These are phyloP conservation scores for Hippocampus barbouri DNA, from an alignment of 2,113 vertebrate genomes.

Conservation along the genomic window DNA sequence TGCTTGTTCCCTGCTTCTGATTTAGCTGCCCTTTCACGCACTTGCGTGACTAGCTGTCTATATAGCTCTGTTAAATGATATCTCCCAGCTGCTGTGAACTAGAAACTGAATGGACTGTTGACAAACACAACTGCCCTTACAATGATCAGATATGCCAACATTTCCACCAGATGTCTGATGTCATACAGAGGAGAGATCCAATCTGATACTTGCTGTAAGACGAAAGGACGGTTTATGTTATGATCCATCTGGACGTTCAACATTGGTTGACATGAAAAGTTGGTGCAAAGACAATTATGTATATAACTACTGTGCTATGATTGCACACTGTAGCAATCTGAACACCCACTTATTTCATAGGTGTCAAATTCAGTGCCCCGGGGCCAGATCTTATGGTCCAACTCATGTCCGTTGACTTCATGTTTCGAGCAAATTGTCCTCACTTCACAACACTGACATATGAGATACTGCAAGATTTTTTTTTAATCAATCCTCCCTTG, in stretches of 20 bases:
- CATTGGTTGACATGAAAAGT: too few species aligned
- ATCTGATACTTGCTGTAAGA: not conserved
- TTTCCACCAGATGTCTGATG: not conserved
- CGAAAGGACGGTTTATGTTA: not conserved
- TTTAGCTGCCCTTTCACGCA: constrained; percentile 14
- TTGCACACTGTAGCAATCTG: not conserved
- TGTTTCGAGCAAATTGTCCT: too few species aligned
- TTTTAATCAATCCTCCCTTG: too few species aligned
- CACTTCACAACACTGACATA: too few species aligned
- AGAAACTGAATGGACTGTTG: constrained; percentile 44
- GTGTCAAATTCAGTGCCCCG: too few species aligned
- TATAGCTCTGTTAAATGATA: not conserved
- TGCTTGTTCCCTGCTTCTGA: not conserved
- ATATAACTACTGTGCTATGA: not conserved
- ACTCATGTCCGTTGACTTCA: too few species aligned
- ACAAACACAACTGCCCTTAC: constrained; percentile 13
- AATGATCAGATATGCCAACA: constrained; percentile 3
- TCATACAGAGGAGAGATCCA: not conserved
- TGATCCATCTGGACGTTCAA: too few species aligned
- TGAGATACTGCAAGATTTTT: too few species aligned
- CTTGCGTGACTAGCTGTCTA: constrained; percentile 23
- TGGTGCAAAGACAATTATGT: not conserved
- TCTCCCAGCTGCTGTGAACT: constrained; percentile 21
- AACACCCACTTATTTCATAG: not conserved
- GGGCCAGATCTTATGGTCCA: too few species aligned